These are phyloP conservation scores for Papilio protenor DNA, from an alignment of 2,888 invertebrate genomes.

Conservation along the genomic window DNA sequence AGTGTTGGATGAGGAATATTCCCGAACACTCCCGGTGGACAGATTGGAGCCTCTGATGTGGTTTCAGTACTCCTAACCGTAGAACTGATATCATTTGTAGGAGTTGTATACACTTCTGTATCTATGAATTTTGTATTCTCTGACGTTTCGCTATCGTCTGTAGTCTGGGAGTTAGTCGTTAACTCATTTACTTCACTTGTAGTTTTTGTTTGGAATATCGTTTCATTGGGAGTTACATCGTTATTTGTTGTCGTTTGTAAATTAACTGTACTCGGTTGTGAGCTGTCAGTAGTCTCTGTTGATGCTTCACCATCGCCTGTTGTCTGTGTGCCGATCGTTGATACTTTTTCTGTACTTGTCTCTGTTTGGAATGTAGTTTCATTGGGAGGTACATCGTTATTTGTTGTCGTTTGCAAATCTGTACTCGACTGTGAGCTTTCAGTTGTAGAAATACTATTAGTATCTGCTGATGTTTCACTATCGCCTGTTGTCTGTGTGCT, in stretches of 20 bases:
- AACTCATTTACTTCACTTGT: background rate
- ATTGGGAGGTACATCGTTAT: background rate
- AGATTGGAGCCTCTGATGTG: conserved; percentile 46
- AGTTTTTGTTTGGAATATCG: background rate
- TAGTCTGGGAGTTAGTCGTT: background rate
- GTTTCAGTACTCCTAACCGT: background rate
- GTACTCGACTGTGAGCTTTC: conserved; percentile 7
- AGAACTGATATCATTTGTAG: background rate
- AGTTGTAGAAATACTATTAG: background rate
- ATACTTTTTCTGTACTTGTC: background rate
- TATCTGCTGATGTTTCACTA: background rate
- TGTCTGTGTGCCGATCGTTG: background rate
- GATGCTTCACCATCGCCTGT: background rate
- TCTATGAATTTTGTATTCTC: background rate
- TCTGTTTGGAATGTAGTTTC: background rate
- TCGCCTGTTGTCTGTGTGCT: background rate
- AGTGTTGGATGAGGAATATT: conserved; percentile 58
- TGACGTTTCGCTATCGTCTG: background rate
- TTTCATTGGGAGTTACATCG: conserved; percentile 45
- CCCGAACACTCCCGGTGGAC: conserved; percentile 54
- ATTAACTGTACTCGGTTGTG: background rate
- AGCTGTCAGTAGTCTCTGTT: background rate
- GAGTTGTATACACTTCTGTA: background rate
- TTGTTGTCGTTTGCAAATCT: background rate
- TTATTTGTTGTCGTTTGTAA: conserved; percentile 13